A percentile compares a stretch with the other conserved stretches of the same genome.
phyloP scores from a whole-genome alignment of 2,113 vertebrate species.

The Periophthalmus modestus region DNA sequence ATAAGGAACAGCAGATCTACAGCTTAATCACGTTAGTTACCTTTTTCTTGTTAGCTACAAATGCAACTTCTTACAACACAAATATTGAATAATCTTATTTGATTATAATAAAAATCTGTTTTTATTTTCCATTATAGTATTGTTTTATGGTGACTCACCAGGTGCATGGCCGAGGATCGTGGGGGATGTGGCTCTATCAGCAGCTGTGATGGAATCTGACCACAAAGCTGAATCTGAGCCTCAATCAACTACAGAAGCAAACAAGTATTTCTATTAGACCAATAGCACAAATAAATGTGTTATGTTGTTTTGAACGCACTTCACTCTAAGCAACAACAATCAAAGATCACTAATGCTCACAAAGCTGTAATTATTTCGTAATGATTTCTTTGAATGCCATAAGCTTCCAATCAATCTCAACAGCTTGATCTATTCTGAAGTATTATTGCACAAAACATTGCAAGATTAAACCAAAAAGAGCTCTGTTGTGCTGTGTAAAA shows the following conservation, averaged over 20 bases:
- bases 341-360: not conserved
- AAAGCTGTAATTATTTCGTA: not conserved
- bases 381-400: not conserved
- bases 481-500: conserved; percentile 4
- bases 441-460: not conserved
- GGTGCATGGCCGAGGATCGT: conserved; percentile 98
- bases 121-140: not conserved
- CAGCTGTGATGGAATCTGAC: conserved; percentile 97
- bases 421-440: not conserved
- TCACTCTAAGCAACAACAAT: not conserved
- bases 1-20: not conserved
- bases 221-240: conserved; percentile 92
- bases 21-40: not conserved
- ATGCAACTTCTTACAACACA: no score
- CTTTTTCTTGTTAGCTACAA: no score
- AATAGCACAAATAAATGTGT: not conserved
- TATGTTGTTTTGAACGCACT: not conserved
- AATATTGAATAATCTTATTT: not conserved
- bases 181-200: conserved; percentile 98
- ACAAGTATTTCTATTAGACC: not conserved
- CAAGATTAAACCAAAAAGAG: not conserved
- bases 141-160: conserved; percentile 82
- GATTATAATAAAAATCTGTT: not conserved
- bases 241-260: conserved; percentile 85
- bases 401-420: not conserved